Evolutionary conservation across 2,888 invertebrate species (phyloP).

Genomic region (Parthenolecanium corni): DNA sequence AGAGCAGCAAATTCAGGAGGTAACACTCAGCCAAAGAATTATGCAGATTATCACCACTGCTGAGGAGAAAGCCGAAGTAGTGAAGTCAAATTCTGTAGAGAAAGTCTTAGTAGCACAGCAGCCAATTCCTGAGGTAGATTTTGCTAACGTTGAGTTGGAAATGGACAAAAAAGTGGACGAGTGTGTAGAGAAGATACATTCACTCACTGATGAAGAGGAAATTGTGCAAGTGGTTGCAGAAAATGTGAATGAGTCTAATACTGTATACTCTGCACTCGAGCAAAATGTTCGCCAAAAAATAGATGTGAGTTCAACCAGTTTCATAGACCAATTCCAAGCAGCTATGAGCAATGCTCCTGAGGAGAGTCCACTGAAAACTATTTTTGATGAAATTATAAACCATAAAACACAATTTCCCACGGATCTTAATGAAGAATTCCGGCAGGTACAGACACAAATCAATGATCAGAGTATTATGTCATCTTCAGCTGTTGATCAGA

Average conservation of each 20-base stretch:
- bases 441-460: background rate
- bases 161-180: too few relatives aligned
- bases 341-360: background rate
- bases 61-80: too few relatives aligned
- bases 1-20: too few relatives aligned
- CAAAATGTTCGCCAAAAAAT: constrained; percentile 4
- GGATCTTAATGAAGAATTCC: background rate
- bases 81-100: too few relatives aligned
- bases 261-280: background rate
- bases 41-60: too few relatives aligned
- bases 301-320: background rate
- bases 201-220: background rate
- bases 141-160: too few relatives aligned
- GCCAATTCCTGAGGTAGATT: too few relatives aligned
- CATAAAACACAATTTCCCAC: background rate
- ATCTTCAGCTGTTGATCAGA: background rate
- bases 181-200: background rate
- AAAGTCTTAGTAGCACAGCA: too few relatives aligned
- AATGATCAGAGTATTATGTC: background rate
- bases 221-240: constrained; percentile 2
- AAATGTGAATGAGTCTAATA: background rate
- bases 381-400: background rate
- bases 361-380: background rate
- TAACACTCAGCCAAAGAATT: too few relatives aligned
- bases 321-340: background rate